Conservation (phyloP, 2,888 invertebrate genomes). For the Diarsia rubi region DNA sequence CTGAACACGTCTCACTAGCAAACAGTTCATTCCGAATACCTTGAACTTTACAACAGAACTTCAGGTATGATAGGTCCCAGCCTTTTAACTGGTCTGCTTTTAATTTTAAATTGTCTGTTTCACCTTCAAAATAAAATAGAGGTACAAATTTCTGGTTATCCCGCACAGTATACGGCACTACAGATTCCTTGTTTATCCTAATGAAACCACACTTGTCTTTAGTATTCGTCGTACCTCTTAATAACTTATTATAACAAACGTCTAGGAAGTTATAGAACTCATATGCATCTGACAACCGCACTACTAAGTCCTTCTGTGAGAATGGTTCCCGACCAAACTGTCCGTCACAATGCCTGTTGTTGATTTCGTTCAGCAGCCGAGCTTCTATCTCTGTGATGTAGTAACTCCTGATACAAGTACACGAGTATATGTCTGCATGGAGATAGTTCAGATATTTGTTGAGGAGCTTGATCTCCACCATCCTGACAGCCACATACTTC, state of each 20-base stretch:
- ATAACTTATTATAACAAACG: constrained; percentile 96
- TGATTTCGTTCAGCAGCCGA: constrained; percentile 97
- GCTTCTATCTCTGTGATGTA: constrained; percentile 98
- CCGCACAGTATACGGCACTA: constrained; percentile 97
- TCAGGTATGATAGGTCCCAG: constrained; percentile 98
- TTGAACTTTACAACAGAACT: constrained; percentile 98
- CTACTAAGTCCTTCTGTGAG: constrained; percentile 97
- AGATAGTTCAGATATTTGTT: constrained; percentile 97
- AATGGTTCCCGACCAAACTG: constrained; percentile 97
- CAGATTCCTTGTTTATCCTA: constrained; percentile 97
- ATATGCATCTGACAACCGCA: constrained; percentile 96
- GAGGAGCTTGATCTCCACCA: constrained; percentile 97
- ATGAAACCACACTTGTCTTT: constrained; percentile 97
- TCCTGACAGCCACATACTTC: constrained; percentile 97
- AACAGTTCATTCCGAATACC: constrained; percentile 97
- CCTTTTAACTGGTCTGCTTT: constrained; percentile 97
- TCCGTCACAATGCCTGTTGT: constrained; percentile 97
- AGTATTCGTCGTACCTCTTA: constrained; percentile 93
- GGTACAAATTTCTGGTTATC: constrained; percentile 97
- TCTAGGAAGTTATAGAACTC: constrained; percentile 97
- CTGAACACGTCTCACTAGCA: constrained; percentile 97
- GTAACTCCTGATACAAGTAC: constrained; percentile 97
- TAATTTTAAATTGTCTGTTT: constrained; percentile 97
- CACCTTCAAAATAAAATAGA: constrained; percentile 96
- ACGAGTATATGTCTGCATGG: constrained; percentile 97